These are phyloP conservation scores for Cotesia typhae DNA, from an alignment of 1,140 invertebrate genomes.

Conservation along the genomic window DNA sequence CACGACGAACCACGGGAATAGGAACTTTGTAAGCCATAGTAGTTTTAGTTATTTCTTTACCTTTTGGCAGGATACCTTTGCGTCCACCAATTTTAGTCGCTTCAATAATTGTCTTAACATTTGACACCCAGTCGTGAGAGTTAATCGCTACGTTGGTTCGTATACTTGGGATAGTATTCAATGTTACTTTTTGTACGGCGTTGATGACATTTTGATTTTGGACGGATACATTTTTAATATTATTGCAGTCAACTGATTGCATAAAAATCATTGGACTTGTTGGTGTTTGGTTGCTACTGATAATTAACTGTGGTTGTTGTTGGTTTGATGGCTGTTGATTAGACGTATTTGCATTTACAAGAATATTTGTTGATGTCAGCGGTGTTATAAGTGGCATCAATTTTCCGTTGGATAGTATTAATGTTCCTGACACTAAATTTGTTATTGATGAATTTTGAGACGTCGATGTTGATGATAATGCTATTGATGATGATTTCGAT, in stretches of 20 bases:
- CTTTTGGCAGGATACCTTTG: slow-evolving; percentile 62
- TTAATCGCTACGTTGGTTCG: slow-evolving; percentile 56
- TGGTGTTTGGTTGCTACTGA: slow-evolving; percentile 54
- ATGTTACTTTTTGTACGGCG: slow-evolving; percentile 55
- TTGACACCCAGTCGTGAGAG: slow-evolving; percentile 59
- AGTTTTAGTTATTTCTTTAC: slow-evolving; percentile 67
- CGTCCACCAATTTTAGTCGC: slow-evolving; percentile 60
- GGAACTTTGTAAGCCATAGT: slow-evolving; percentile 78
- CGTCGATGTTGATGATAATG: slow-evolving; percentile 18
- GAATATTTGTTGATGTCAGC: slow-evolving; percentile 58
- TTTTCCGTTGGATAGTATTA: slow-evolving; percentile 60
- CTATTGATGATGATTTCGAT: slow-evolving; percentile 30
- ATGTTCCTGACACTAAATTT: slow-evolving; percentile 55
- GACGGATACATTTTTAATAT: slow-evolving; percentile 54
- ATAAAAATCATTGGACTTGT: slow-evolving; percentile 63
- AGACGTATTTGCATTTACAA: slow-evolving; percentile 48
- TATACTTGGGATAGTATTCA: slow-evolving; percentile 55
- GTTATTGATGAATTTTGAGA: slow-evolving; percentile 48
- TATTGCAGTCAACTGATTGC: slow-evolving; percentile 54
- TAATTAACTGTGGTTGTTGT: slow-evolving; percentile 56
- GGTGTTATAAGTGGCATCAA: slow-evolving; percentile 62
- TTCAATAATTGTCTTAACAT: slow-evolving; percentile 60
- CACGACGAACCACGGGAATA: slow-evolving; percentile 71
- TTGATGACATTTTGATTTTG: slow-evolving; percentile 56
- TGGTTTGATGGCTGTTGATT: slow-evolving; percentile 44